Evolutionary conservation across 2,888 invertebrate genomes (phyloP).

Genomic region (Anticlea derivata): DNA sequence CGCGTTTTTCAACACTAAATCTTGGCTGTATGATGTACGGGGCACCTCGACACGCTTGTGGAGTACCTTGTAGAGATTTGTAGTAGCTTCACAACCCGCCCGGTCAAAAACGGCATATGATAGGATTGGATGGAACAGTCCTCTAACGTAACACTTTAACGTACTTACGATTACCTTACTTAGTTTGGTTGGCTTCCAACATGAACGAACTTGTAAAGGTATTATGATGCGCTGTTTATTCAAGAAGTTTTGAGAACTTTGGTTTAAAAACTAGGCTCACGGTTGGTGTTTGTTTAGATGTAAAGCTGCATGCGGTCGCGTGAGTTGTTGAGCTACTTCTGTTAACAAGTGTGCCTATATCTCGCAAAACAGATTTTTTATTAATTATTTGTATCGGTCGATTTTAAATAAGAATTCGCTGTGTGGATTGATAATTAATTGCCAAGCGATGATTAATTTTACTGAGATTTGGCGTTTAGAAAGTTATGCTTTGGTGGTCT

Average conservation of each 20-base stretch:
- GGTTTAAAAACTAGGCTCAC: not conserved
- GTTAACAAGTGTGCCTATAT: slow-evolving; percentile 3
- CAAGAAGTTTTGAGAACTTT: not conserved
- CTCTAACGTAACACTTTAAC: too few relatives aligned
- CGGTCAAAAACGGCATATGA: not conserved
- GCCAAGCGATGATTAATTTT: slow-evolving; percentile 33
- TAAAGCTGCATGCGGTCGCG: slow-evolving; percentile 28
- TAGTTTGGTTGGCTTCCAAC: too few relatives aligned
- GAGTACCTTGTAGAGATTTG: slow-evolving; percentile 17
- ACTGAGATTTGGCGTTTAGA: slow-evolving; percentile 30
- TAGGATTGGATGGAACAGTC: too few relatives aligned
- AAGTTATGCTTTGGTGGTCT: slow-evolving; percentile 17
- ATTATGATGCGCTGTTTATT: not conserved
- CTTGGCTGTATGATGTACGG: slow-evolving; percentile 58
- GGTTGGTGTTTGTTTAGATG: not conserved
- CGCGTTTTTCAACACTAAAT: slow-evolving; percentile 69
- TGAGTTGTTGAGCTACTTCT: slow-evolving; percentile 10
- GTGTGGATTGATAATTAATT: slow-evolving; percentile 33
- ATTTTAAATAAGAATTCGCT: slow-evolving; percentile 30
- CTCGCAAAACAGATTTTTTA: slow-evolving; percentile 26
- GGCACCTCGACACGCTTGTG: slow-evolving; percentile 51
- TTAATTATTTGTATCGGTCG: slow-evolving; percentile 26
- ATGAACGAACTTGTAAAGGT: not conserved
- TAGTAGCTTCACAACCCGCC: slow-evolving; percentile 4
- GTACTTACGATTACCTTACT: too few relatives aligned